phyloP scores from a whole-genome alignment of 2,797 vertebrate species.

The Cossypha heuglini region DNA sequence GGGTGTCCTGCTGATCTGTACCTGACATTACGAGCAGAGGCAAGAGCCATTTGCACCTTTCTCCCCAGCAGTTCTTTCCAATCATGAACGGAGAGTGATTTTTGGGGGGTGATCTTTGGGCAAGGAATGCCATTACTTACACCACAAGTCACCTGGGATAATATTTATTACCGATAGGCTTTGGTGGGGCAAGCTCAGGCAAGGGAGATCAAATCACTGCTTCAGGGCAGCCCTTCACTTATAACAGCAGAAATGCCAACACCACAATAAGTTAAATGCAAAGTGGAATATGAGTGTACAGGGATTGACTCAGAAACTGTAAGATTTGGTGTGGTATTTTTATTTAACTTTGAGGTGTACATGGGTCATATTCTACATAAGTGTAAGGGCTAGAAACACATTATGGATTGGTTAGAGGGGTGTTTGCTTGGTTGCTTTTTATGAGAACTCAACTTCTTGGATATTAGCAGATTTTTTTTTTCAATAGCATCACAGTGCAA shows the following conservation, averaged over 20 bases:
- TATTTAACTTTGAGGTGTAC: neutral
- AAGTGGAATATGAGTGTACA: neutral
- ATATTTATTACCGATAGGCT: slow-evolving; percentile 18
- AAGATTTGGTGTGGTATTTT: neutral
- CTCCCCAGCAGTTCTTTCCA: neutral
- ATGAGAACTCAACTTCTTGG: neutral
- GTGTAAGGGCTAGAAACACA: neutral
- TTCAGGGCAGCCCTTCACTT: slow-evolving; percentile 34
- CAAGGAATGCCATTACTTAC: slow-evolving; percentile 51
- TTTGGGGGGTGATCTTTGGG: neutral
- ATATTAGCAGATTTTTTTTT: neutral
- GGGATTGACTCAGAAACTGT: neutral
- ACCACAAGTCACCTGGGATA: slow-evolving; percentile 30
- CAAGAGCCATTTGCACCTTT: neutral
- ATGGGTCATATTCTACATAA: neutral
- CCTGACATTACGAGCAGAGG: neutral
- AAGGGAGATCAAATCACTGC: slow-evolving; percentile 47
- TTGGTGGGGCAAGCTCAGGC: slow-evolving; percentile 12
- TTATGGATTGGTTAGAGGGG: neutral
- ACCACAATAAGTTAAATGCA: neutral
- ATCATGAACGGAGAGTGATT: neutral
- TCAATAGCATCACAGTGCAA: neutral
- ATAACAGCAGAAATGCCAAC: slow-evolving; percentile 8
- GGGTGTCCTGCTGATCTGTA: neutral
- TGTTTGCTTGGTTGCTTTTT: neutral